phyloP scores from a whole-genome alignment of 2,797 vertebrate species.

The Manis crassicaudata region DNA sequence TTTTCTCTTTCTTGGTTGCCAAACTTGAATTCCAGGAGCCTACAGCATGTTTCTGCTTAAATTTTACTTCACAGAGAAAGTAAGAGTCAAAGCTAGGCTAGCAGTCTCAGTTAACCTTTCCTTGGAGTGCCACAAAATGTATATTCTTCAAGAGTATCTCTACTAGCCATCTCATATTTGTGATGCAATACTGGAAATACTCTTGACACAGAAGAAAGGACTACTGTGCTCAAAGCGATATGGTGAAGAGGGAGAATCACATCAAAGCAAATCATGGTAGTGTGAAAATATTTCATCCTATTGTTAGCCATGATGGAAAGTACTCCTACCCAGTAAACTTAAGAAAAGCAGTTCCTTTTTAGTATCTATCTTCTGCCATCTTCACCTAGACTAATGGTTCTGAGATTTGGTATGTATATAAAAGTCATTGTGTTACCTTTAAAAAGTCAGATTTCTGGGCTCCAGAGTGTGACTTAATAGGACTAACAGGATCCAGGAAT shows the following conservation, averaged over 20 bases:
- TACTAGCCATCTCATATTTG: slow-evolving; percentile 17
- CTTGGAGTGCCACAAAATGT: slow-evolving; percentile 43
- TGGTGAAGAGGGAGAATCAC: slow-evolving; percentile 41
- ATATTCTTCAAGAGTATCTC: background rate
- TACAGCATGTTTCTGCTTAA: slow-evolving; percentile 1
- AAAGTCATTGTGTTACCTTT: slow-evolving; percentile 3
- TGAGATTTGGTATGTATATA: slow-evolving; percentile 8
- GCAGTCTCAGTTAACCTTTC: background rate
- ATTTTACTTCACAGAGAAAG: slow-evolving; percentile 44
- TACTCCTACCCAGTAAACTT: slow-evolving; percentile 21
- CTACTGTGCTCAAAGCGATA: slow-evolving; percentile 22
- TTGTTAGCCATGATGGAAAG: slow-evolving; percentile 22
- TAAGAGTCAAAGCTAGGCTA: slow-evolving; percentile 33
- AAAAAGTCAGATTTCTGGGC: background rate
- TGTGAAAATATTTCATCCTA: slow-evolving; percentile 56
- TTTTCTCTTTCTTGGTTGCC: background rate
- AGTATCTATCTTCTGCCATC: slow-evolving; percentile 27
- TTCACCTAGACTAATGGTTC: slow-evolving; percentile 56
- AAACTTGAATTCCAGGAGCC: slow-evolving; percentile 36
- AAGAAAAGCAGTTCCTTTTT: slow-evolving; percentile 42
- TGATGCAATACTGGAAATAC: slow-evolving; percentile 15
- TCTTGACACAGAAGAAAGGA: slow-evolving; percentile 41
- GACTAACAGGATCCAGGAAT: slow-evolving; percentile 8
- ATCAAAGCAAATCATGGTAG: slow-evolving; percentile 50
- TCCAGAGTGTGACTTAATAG: background rate